These are phyloP conservation scores for Hemichromis elongatus DNA, from an alignment of 2,113 vertebrate species.

Conservation along the genomic window DNA sequence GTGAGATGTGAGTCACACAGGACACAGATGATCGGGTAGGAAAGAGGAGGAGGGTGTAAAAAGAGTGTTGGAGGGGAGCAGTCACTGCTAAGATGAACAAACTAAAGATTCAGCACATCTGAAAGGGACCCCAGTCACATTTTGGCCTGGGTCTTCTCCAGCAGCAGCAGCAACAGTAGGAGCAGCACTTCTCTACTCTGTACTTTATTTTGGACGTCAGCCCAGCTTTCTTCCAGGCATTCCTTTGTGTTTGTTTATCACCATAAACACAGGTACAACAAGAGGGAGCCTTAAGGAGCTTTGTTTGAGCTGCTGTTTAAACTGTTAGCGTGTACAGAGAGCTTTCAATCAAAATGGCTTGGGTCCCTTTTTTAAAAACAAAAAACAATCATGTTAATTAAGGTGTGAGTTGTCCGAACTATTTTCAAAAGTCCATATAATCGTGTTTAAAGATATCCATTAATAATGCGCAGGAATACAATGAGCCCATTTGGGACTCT, in stretches of 20 bases:
- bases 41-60: constrained; percentile 1
- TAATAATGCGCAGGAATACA: constrained; percentile 23
- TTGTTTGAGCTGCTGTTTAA: neutral
- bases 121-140: constrained; percentile 87
- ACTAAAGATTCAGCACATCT: constrained; percentile 68
- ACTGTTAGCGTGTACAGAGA: neutral
- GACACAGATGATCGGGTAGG: constrained; percentile 63
- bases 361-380: constrained; percentile 53
- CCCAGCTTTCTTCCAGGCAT: neutral
- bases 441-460: constrained; percentile 7
- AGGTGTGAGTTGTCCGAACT: constrained; percentile 46
- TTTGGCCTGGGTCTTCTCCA: constrained; percentile 26
- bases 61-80: constrained; percentile 44
- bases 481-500: neutral
- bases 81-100: constrained; percentile 65
- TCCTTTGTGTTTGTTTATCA: neutral
- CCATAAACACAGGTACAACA: neutral
- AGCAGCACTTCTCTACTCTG: constrained; percentile 16
- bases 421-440: constrained; percentile 3
- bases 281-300: neutral
- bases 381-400: constrained; percentile 35
- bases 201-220: neutral
- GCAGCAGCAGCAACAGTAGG: constrained; percentile 3
- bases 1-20: constrained; percentile 65
- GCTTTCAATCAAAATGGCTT: constrained; percentile 54